These are phyloP conservation scores for Amphibalanus amphitrite DNA, from an alignment of 1,140 invertebrate genomes.

Conservation along the genomic window DNA sequence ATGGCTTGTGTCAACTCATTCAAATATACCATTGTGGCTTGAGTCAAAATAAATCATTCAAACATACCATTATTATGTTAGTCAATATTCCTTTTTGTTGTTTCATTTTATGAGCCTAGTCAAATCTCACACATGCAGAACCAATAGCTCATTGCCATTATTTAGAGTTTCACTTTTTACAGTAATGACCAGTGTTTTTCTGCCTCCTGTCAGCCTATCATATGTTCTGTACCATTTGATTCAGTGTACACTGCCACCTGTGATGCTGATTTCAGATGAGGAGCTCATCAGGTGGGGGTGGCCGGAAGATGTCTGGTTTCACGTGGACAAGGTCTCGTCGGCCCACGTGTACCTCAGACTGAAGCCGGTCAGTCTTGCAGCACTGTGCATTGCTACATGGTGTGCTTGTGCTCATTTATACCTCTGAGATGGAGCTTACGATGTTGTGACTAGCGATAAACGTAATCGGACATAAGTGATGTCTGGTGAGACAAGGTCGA, in stretches of 20 bases:
- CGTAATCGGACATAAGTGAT: too few species aligned
- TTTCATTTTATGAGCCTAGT: not conserved
- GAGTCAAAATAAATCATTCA: too few species aligned
- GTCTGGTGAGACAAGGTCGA: too few species aligned
- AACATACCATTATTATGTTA: constrained; percentile 19
- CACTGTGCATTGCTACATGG: too few species aligned
- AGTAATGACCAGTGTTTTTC: constrained; percentile 1
- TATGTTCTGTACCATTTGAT: constrained; percentile 7
- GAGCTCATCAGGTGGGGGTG: constrained; percentile 96
- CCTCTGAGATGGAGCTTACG: too few species aligned
- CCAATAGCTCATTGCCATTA: constrained; percentile 4
- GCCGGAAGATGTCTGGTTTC: constrained; percentile 99
- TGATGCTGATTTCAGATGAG: constrained; percentile 52
- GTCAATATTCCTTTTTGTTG: constrained; percentile 3
- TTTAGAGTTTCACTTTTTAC: constrained; percentile 10
- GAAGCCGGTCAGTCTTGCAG: constrained; percentile 48
- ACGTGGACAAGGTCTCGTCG: constrained; percentile 90
- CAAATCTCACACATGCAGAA: constrained; percentile 6
- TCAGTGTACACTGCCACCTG: not conserved
- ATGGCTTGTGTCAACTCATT: too few species aligned
- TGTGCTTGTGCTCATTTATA: too few species aligned
- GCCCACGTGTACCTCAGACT: constrained; percentile 94
- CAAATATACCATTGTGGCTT: too few species aligned
- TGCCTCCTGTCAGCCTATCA: constrained; percentile 10
- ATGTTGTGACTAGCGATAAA: too few species aligned